Base-by-base conservation (phyloP, 2,797 vertebrate species). In the Lindbergichthys nudifrons region DNA sequence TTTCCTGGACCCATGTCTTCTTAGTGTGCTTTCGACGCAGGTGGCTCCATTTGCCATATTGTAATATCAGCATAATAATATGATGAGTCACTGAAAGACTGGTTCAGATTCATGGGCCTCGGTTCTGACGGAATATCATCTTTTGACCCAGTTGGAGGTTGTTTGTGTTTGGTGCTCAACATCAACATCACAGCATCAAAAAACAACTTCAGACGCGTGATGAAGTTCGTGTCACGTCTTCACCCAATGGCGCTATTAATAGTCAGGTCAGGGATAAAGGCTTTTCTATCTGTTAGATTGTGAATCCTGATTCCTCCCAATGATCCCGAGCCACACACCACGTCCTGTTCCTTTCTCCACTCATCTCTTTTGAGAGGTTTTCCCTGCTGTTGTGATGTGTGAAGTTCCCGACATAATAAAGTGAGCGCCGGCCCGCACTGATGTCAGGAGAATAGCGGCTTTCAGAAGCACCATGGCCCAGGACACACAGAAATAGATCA, bases 401-500 rank as follows among this genome's bases (percentile, higher is more conserved):
- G 65, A 74, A 50, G n/a, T 59, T 80, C 26, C 36, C 3, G 7
- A 39, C 71, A 52, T 82, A 79, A 81, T 70, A 70, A 78, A 84
- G 56, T 0, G 61, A 72, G 74, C 3, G 5, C 14, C n/a, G 18
- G 10, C 58, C 32, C 30, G 11, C 60, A 6, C 50, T 43, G 67
- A 76, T 42, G 68, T 69, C 84, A 47, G 65, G 73, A 81, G 75
- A 83, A 74, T 23, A 63, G 63, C 30, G 11, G 45, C 62, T 77
- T 77, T 77, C 65, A 72, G 71, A 68, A 41, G 46, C 65, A 5
- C 71, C 16, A 60, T 46, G 72, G 66, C 54, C 45, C 53, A 26
- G 70, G 76, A 85, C 86, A 63, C 61, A 82, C 80, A 75, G 72
- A 87, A 87, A 83, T 81, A 82, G 81, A 91, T 87, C 61, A 68